phyloP scores from a whole-genome alignment of 2,113 vertebrate species.

The Sorex araneus region DNA sequence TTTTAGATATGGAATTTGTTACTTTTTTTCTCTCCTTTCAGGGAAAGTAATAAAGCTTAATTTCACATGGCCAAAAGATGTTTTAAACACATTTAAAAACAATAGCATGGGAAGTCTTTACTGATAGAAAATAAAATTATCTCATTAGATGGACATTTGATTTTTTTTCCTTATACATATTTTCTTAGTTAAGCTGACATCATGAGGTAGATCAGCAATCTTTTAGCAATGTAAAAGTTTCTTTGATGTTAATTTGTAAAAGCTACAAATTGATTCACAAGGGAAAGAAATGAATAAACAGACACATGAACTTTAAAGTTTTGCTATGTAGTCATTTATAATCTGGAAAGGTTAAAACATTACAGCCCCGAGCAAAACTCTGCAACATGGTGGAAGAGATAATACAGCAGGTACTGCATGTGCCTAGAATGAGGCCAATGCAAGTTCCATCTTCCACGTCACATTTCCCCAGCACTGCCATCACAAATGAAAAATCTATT shows the following conservation, averaged over 20 bases:
- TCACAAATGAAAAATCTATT: conserved; percentile 73
- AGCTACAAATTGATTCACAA: not conserved
- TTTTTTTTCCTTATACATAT: too few species aligned
- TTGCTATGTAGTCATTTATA: conserved; percentile 70
- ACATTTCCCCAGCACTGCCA: conserved; percentile 68
- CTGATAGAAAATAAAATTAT: conserved; percentile 66
- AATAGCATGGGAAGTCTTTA: conserved; percentile 61
- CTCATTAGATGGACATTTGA: not conserved
- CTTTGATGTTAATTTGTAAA: conserved; percentile 34
- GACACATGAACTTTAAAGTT: conserved; percentile 36
- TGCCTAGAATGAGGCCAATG: too few species aligned
- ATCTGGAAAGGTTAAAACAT: conserved; percentile 61
- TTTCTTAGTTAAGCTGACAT: conserved; percentile 56
- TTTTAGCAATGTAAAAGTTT: conserved; percentile 52
- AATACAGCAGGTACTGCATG: too few species aligned
- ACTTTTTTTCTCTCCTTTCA: conserved; percentile 58
- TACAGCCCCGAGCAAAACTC: conserved; percentile 48
- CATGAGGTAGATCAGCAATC: conserved; percentile 28
- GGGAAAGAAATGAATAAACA: conserved; percentile 37
- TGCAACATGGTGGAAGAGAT: not conserved
- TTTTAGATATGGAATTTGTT: conserved; percentile 51
- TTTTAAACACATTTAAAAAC: conserved; percentile 63
- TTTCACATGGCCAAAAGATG: conserved; percentile 62
- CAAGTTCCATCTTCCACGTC: too few species aligned
- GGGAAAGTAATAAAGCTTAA: conserved; percentile 60